phyloP scores from a whole-genome alignment of 1,140 invertebrate genomes.

The Neodiprion virginianus region DNA sequence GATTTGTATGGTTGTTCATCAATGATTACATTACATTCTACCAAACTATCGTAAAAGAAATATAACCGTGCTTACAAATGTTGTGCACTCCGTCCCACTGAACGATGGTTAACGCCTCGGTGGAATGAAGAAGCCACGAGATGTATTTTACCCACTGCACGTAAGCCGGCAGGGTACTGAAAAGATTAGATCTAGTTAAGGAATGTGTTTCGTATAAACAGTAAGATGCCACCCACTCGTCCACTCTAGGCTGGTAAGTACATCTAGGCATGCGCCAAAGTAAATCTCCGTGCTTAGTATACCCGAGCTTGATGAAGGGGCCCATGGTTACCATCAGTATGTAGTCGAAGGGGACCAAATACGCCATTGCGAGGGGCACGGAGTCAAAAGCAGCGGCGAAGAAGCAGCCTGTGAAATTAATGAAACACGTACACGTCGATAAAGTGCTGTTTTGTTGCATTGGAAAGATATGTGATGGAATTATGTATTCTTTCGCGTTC shows the following conservation, averaged over 20 bases:
- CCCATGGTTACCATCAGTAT: constrained; percentile 88
- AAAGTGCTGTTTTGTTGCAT: no score
- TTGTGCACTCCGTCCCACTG: constrained; percentile 80
- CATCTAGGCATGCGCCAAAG: no score
- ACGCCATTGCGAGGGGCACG: constrained; percentile 79
- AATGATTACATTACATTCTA: no score
- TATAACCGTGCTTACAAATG: constrained; percentile 71
- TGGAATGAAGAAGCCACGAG: constrained; percentile 93
- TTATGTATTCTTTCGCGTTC: not conserved
- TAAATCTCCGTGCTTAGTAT: constrained; percentile 28
- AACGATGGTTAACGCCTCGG: constrained; percentile 83
- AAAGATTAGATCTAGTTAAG: constrained; percentile 29
- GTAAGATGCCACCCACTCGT: no score
- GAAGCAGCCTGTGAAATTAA: constrained; percentile 73
- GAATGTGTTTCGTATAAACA: not conserved
- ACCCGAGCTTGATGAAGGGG: constrained; percentile 83
- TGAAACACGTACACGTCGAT: not conserved
- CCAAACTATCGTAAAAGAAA: not conserved
- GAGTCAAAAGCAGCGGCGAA: constrained; percentile 85
- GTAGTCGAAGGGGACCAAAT: constrained; percentile 87
- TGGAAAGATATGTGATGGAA: not conserved
- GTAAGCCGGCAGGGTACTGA: constrained; percentile 78
- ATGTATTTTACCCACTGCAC: constrained; percentile 87
- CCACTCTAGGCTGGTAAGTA: no score
- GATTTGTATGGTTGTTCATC: no score